Base-by-base conservation (phyloP, 1,140 invertebrate genomes). In the Meloidogyne exigua region DNA sequence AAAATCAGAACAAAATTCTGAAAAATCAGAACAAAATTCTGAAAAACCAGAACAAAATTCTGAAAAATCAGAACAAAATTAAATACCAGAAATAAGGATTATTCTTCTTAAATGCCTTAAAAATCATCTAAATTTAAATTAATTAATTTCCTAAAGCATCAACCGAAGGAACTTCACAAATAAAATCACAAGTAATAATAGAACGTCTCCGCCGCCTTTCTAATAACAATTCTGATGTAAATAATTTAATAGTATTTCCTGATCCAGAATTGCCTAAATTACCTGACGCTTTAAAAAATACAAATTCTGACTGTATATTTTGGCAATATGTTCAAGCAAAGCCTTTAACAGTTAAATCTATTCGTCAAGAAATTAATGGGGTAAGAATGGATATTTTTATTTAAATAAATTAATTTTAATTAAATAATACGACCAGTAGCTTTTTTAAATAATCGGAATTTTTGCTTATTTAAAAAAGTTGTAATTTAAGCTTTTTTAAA, bases 251-350 rank as follows among this genome's bases (percentile, higher is more conserved):
- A 57, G 21, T 57, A 57, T 57, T 57, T 57, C 1, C n/a, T 57
- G 49, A 57, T 57, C 49, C 49, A 57, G 18, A n/a, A n/a, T 57
- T 57, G 49, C 49, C 49, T n/a, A 57, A 4, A n/a, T 21, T 57
- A 7, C 49, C 49, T 7, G 18, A 57, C 5, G n/a, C 2, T n/a
- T 57, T 57, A 57, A n/a, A 57, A 57, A 57, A 57, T 57, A 57
- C 49, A n/a, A n/a, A 57, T 57, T n/a, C 49, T n/a, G 49, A 57
- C 1, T 57, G 49, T 21, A 5, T 57, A n/a, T 57, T 57, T 9
- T 57, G 49, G 49, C 49, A 57, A 57, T 57, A 57, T 57, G 21
- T 57, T 57, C 49, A 57, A n/a, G 49, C 49, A 57, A 57, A 57
- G 10, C 49, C 49, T 57, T 57, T 57, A n/a, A 21, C 49, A 57